Percentiles rank a stretch among this genome's conserved stretches.
phyloP scores from a whole-genome alignment of 37 sponge, comb jelly and placozoan species.

The Agelas oroides region DNA sequence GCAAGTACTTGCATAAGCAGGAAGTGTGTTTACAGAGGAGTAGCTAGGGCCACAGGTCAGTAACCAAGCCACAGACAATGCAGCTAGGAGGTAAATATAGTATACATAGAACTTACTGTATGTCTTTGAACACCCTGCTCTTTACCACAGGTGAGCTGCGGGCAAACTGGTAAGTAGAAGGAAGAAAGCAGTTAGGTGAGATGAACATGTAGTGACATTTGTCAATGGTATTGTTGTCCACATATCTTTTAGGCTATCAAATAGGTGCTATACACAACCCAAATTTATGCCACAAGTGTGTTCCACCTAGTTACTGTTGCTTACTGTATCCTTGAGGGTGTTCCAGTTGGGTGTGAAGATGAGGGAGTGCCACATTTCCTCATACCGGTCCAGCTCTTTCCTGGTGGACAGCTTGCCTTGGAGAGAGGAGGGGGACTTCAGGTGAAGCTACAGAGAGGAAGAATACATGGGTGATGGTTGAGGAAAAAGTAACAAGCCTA shows the following conservation, averaged over 20 bases:
- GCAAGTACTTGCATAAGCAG: too few species aligned
- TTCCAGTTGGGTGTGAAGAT: constrained; percentile 53
- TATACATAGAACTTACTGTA: constrained; percentile 8
- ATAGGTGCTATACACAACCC: too few species aligned
- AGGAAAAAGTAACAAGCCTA: background rate
- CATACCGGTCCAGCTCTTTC: constrained; percentile 42
- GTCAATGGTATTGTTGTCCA: too few species aligned
- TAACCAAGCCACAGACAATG: too few species aligned
- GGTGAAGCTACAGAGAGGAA: background rate
- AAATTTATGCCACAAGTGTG: background rate
- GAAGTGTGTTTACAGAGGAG: too few species aligned
- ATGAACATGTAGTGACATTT: background rate
- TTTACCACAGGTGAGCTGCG: background rate
- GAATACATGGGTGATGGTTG: too few species aligned
- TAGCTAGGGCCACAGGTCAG: too few species aligned
- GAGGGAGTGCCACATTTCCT: constrained; percentile 43
- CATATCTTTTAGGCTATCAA: background rate
- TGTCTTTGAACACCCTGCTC: background rate
- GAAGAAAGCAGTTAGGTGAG: background rate
- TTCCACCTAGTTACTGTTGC: too few species aligned
- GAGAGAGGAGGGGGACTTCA: background rate
- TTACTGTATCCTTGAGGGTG: constrained; percentile 23
- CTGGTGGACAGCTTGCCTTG: constrained; percentile 24
- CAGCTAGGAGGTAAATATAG: too few species aligned
- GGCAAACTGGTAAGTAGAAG: too few species aligned